phyloP scores from a whole-genome alignment of 2,888 invertebrate species.

The Phyto melanocephala region DNA sequence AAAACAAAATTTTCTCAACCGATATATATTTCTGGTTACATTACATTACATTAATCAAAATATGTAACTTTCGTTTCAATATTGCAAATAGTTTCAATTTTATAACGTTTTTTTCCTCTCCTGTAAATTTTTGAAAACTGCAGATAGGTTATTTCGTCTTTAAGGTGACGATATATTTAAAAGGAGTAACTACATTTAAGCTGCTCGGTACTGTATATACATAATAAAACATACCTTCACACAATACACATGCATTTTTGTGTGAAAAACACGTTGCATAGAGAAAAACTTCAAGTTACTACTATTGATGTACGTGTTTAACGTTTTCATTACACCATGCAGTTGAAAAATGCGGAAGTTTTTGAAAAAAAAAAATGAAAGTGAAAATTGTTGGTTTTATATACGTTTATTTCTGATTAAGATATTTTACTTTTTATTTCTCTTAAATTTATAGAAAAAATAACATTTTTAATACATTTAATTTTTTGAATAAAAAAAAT shows the following conservation, averaged over 20 bases:
- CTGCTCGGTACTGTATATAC: too few species aligned
- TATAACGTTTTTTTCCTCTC: too few species aligned
- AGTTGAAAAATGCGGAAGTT: slow-evolving; percentile 56
- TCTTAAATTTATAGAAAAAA: neutral
- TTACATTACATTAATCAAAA: too few species aligned
- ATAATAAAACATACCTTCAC: neutral
- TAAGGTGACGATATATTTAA: too few species aligned
- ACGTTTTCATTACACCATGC: slow-evolving; percentile 34
- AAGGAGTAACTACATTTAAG: too few species aligned
- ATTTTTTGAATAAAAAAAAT: slow-evolving; percentile 30
- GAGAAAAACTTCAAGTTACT: neutral
- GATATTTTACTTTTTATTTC: neutral
- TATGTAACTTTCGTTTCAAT: too few species aligned
- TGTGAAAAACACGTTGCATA: neutral
- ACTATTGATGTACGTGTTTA: slow-evolving; percentile 8
- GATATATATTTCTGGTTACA: too few species aligned
- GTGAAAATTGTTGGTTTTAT: slow-evolving; percentile 12
- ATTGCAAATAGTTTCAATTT: neutral
- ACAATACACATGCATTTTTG: neutral
- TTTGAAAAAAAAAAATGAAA: slow-evolving; percentile 35
- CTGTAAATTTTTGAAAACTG: too few species aligned
- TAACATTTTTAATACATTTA: neutral
- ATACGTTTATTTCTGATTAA: neutral
- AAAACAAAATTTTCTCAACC: too few species aligned
- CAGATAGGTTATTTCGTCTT: too few species aligned